Conservation (phyloP, 2,113 vertebrate genomes). For the Nibea albiflora region DNA sequence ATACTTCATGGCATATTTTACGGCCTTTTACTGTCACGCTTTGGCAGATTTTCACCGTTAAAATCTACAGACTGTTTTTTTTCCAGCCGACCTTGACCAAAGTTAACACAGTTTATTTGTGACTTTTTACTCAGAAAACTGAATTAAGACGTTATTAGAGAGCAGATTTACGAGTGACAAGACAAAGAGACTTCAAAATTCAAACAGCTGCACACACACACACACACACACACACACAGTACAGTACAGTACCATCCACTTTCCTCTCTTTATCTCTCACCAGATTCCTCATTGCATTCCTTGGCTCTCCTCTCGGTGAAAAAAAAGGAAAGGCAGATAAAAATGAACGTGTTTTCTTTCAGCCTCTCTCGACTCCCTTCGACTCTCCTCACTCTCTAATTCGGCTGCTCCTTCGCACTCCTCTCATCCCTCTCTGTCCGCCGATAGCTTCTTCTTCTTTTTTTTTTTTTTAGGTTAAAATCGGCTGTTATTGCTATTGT, state of each 20-base stretch:
- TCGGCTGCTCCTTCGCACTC: conserved; percentile 31
- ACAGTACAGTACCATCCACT: conserved; percentile 67
- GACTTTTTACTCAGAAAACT: background rate
- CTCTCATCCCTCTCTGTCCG: background rate
- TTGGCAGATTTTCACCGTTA: too few relatives aligned
- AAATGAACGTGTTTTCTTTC: conserved; percentile 55
- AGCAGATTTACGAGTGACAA: background rate
- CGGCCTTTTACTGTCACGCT: too few relatives aligned
- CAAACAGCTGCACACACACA: conserved; percentile 33
- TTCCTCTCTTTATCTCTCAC: conserved; percentile 70
- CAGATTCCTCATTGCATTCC: conserved; percentile 78
- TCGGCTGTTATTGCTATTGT: background rate
- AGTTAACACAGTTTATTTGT: conserved; percentile 5
- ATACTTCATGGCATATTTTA: too few relatives aligned
- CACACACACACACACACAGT: conserved; percentile 42
- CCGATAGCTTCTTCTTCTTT: background rate
- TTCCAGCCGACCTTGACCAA: conserved; percentile 3
- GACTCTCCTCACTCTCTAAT: background rate
- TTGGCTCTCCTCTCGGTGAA: conserved; percentile 52
- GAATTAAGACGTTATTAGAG: background rate
- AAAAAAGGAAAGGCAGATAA: conserved; percentile 44
- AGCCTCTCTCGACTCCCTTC: conserved; percentile 24
- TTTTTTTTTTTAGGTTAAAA: background rate
- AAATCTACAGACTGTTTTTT: too few relatives aligned
- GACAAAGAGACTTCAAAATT: background rate